Conservation (phyloP, 2,797 vertebrate genomes). For the Falco concolor region DNA sequence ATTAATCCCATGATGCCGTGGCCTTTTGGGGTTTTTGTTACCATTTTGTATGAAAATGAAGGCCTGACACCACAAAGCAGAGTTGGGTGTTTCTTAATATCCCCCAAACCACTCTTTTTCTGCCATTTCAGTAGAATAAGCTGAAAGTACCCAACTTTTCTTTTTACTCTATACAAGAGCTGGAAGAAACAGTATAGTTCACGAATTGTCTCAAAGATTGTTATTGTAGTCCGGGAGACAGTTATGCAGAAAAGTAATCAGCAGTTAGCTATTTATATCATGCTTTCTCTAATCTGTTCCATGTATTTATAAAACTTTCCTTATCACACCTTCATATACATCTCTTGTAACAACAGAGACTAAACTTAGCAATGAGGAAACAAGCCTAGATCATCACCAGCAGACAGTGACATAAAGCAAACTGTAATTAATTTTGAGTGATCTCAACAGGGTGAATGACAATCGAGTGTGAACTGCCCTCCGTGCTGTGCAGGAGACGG, state of each 20-base stretch:
- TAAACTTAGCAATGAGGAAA: neutral
- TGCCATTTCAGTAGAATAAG: neutral
- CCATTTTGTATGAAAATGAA: neutral
- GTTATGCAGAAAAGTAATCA: neutral
- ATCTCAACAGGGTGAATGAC: neutral
- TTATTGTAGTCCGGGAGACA: neutral
- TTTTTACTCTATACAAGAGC: neutral
- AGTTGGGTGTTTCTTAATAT: neutral
- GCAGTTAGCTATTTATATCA: neutral
- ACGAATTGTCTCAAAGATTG: neutral
- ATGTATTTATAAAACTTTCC: neutral
- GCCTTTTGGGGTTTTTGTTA: neutral
- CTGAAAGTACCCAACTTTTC: neutral
- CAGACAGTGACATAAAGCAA: neutral
- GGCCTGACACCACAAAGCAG: neutral
- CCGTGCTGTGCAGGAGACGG: neutral
- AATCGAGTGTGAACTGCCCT: neutral
- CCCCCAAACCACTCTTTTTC: neutral
- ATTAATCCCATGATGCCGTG: neutral
- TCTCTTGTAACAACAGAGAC: too few species aligned
- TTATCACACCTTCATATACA: neutral
- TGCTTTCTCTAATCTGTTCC: neutral
- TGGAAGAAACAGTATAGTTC: neutral
- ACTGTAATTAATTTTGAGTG: neutral
- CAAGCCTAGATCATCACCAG: neutral